phyloP scores from a whole-genome alignment of 2,888 invertebrate genomes.

The Chaitophorus viminalis region DNA sequence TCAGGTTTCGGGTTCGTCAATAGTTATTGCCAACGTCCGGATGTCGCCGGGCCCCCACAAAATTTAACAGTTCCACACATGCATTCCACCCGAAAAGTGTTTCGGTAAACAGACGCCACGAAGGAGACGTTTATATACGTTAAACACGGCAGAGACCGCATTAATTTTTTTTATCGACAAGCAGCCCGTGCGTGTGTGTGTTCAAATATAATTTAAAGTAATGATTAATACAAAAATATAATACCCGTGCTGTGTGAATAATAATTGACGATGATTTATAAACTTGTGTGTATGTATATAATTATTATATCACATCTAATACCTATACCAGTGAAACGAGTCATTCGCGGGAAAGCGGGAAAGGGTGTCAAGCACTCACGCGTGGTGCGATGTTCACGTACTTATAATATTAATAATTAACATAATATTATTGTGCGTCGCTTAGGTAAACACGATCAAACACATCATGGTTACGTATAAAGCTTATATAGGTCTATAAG shows the following conservation, averaged over 20 bases:
- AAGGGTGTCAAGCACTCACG: no score
- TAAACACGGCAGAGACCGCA: neutral
- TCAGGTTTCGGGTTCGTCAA: neutral
- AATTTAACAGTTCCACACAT: conserved; percentile 30
- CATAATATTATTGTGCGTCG: neutral
- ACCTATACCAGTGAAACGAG: neutral
- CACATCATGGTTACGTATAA: neutral
- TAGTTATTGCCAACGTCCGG: neutral
- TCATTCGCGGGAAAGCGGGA: neutral
- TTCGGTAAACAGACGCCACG: neutral
- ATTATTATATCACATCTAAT: neutral
- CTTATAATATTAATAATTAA: no score
- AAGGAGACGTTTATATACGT: no score
- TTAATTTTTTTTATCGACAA: neutral
- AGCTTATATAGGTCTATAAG: no score
- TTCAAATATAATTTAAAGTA: neutral
- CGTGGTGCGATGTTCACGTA: neutral
- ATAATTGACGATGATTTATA: neutral
- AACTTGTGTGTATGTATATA: neutral
- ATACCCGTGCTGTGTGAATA: neutral
- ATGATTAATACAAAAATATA: neutral
- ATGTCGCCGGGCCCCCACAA: conserved; percentile 20
- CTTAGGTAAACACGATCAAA: neutral
- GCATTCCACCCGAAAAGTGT: neutral
- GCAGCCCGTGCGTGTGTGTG: neutral